A percentile compares a stretch with the other conserved stretches of the same genome.
These are phyloP conservation scores for Pogonocichla stellata DNA, from an alignment of 2,113 vertebrate species.

Conservation along the genomic window DNA sequence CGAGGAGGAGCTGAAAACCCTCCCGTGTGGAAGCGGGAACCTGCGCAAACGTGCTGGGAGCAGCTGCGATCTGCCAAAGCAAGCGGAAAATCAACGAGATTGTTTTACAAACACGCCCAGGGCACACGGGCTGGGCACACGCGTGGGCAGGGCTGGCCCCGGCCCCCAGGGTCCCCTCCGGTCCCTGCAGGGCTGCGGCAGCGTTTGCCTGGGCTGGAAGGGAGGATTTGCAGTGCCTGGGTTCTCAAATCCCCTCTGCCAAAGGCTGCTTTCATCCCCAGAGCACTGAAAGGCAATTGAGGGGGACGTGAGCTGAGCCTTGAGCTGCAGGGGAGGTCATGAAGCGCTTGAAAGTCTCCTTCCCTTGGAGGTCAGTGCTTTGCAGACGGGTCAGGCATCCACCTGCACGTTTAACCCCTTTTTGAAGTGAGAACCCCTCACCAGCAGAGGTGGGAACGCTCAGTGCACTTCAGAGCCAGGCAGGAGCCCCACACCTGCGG, in stretches of 20 bases:
- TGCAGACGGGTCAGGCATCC: conserved; percentile 3
- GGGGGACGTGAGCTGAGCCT: neutral
- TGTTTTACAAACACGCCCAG: neutral
- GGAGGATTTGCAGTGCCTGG: neutral
- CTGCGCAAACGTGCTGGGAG: neutral
- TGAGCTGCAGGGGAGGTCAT: neutral
- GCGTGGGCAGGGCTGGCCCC: neutral
- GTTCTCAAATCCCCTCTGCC: neutral
- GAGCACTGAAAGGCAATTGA: neutral
- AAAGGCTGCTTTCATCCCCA: neutral
- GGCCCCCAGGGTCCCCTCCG: accelerated
- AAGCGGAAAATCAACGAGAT: conserved; percentile 51
- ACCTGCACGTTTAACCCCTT: neutral
- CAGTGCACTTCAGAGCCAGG: neutral
- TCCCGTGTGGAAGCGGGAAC: neutral
- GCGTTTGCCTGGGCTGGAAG: accelerated
- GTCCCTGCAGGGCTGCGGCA: accelerated
- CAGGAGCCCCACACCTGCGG: neutral
- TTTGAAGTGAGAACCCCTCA: neutral
- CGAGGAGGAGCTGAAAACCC: neutral
- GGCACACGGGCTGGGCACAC: neutral
- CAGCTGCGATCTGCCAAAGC: conserved; percentile 50
- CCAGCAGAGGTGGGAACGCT: neutral
- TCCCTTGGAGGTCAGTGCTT: neutral
- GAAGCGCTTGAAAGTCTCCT: neutral